Percentiles rank a stretch among this genome's conserved stretches.
Conservation (phyloP, 2,113 vertebrate genomes). For the Salvelinus namaycush region DNA sequence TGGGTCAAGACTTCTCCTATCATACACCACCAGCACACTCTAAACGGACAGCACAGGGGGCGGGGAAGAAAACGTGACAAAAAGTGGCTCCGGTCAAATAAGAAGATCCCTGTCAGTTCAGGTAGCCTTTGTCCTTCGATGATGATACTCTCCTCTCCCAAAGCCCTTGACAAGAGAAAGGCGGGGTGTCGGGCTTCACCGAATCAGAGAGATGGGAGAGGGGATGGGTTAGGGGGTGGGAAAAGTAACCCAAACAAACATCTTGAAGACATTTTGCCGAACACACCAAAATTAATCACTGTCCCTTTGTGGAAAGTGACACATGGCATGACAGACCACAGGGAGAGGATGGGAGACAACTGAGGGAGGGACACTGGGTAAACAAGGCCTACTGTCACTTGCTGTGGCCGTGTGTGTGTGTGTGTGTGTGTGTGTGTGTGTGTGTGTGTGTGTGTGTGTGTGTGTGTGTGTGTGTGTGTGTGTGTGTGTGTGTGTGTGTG, state of each 20-base stretch:
- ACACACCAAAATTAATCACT: slow-evolving; percentile 77
- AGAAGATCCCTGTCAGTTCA: slow-evolving; percentile 76
- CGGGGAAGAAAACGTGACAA: slow-evolving; percentile 42
- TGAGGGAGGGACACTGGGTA: slow-evolving; percentile 55
- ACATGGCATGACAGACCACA: slow-evolving; percentile 70
- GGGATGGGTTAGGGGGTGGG: slow-evolving; percentile 46
- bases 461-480: slow-evolving; percentile 19
- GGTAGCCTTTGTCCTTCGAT: slow-evolving; percentile 69
- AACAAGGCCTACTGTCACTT: slow-evolving; percentile 70
- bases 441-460: slow-evolving; percentile 21
- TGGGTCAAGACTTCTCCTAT: slow-evolving; percentile 71
- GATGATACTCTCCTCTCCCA: slow-evolving; percentile 44
- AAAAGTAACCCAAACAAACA: slow-evolving; percentile 77
- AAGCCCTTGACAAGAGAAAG: slow-evolving; percentile 44
- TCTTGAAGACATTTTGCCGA: slow-evolving; percentile 75
- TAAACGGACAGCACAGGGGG: slow-evolving; percentile 57
- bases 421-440: slow-evolving; percentile 23
- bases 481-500: slow-evolving; percentile 39
- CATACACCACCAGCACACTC: slow-evolving; percentile 61
- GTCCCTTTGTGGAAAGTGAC: slow-evolving; percentile 74
- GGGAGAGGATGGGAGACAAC: slow-evolving; percentile 63
- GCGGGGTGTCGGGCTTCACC: slow-evolving; percentile 39
- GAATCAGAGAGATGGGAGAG: slow-evolving; percentile 45
- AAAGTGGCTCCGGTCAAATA: slow-evolving; percentile 64
- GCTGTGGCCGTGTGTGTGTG: slow-evolving; percentile 47